Percentiles rank a stretch among this genome's conserved stretches.
Evolutionary conservation across 2,113 vertebrate genomes (phyloP).

Genomic region (Ceyx cyanopectus): DNA sequence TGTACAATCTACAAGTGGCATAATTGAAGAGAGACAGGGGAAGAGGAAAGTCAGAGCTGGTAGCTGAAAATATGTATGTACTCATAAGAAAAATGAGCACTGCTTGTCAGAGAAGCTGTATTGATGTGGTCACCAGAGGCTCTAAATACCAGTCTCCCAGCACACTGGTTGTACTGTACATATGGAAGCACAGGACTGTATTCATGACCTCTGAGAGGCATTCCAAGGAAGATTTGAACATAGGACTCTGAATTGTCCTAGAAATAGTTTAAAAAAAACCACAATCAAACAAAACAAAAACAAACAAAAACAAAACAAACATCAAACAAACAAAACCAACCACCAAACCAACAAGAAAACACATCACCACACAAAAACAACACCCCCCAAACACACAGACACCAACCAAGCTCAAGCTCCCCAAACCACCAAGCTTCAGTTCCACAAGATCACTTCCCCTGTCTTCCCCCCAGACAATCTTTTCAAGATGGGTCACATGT

Average conservation of each 20-base stretch:
- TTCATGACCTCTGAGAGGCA: not conserved
- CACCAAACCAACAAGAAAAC: too few species aligned
- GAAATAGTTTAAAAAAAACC: not conserved
- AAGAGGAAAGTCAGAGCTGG: not conserved
- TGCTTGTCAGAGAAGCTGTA: not conserved
- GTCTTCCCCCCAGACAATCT: not conserved
- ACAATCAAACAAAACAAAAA: too few species aligned
- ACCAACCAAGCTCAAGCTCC: not conserved
- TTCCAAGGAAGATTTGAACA: not conserved
- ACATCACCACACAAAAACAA: too few species aligned
- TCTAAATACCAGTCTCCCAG: not conserved
- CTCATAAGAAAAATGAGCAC: not conserved
- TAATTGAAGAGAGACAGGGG: not conserved
- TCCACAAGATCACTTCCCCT: not conserved
- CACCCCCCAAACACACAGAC: not conserved
- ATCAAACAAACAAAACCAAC: too few species aligned
- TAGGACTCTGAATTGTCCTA: not conserved
- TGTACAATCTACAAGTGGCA: not conserved
- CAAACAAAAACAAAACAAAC: too few species aligned
- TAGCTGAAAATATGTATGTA: not conserved
- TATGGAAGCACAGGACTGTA: not conserved
- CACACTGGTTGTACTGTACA: not conserved
- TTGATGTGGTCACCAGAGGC: not conserved
- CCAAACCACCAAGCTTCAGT: not conserved
- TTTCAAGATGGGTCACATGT: accelerated